These are phyloP conservation scores for Drosophila longiperda DNA, from an alignment of 2,888 invertebrate genomes.

Conservation along the genomic window DNA sequence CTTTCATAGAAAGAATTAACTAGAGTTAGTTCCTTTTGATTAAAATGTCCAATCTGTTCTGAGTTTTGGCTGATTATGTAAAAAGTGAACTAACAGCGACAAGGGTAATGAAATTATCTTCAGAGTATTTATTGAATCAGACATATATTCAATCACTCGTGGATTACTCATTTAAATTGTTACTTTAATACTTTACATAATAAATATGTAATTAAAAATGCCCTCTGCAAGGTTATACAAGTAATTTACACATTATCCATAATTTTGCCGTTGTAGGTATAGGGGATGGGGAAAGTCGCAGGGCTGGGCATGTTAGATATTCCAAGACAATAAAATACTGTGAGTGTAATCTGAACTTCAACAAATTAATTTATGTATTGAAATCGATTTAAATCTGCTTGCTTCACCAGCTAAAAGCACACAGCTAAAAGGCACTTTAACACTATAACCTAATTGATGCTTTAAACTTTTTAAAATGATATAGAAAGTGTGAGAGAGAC, in stretches of 20 bases:
- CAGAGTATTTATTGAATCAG: background rate
- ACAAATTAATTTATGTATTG: background rate
- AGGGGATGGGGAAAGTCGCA: background rate
- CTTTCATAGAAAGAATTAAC: background rate
- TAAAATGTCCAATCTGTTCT: background rate
- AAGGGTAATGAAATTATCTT: background rate
- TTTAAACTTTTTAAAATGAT: background rate
- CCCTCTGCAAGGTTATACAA: background rate
- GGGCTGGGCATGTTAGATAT: background rate
- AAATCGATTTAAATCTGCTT: background rate
- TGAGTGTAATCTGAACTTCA: background rate
- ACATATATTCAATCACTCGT: background rate
- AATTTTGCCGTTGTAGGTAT: background rate
- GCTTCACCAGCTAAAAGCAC: background rate
- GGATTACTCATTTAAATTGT: background rate
- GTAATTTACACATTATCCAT: conserved; percentile 20
- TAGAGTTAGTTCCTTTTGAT: background rate
- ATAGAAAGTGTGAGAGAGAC: background rate
- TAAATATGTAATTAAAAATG: background rate
- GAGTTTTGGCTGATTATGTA: background rate
- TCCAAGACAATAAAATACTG: background rate
- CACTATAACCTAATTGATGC: background rate
- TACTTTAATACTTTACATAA: background rate
- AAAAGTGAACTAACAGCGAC: background rate
- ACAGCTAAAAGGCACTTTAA: too few relatives aligned